Conservation (phyloP, 2,797 vertebrate genomes). For the Melanotaenia maccullochi region DNA sequence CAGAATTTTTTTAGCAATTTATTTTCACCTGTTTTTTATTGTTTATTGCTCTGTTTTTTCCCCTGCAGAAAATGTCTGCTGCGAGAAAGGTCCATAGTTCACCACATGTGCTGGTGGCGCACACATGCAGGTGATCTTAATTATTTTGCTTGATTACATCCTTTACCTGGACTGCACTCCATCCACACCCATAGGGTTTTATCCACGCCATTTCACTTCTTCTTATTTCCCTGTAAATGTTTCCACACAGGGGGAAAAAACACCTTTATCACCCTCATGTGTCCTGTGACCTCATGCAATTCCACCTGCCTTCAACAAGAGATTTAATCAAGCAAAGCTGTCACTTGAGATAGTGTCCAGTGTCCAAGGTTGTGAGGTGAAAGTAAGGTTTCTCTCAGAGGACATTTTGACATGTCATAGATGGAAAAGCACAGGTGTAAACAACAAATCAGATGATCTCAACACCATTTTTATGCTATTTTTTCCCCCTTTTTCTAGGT, state of each 20-base stretch:
- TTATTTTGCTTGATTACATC: slow-evolving; percentile 19
- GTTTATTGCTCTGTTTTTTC: neutral
- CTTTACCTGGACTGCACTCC: slow-evolving; percentile 21
- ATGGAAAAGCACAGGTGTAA: neutral
- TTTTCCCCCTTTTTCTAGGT: neutral
- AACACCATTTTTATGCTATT: slow-evolving; percentile 5
- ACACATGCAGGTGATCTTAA: slow-evolving; percentile 17
- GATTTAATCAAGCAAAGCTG: slow-evolving; percentile 10
- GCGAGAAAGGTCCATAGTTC: slow-evolving; percentile 3
- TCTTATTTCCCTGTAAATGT: slow-evolving; percentile 13
- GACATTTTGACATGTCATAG: slow-evolving; percentile 8
- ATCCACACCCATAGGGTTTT: neutral
- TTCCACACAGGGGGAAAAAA: slow-evolving; percentile 18
- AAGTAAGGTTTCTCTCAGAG: neutral
- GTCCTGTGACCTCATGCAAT: slow-evolving; percentile 16
- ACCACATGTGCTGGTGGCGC: neutral
- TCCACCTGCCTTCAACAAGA: slow-evolving; percentile 31
- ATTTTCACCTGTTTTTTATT: neutral
- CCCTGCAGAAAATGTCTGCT: neutral
- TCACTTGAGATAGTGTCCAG: slow-evolving; percentile 2
- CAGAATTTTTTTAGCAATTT: neutral
- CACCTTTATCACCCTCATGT: slow-evolving; percentile 18
- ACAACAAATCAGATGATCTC: slow-evolving; percentile 14
- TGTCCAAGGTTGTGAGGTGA: slow-evolving; percentile 3
- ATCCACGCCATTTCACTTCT: slow-evolving; percentile 7